Conservation (phyloP, 2,113 vertebrate species). For the Tor tambroides region DNA sequence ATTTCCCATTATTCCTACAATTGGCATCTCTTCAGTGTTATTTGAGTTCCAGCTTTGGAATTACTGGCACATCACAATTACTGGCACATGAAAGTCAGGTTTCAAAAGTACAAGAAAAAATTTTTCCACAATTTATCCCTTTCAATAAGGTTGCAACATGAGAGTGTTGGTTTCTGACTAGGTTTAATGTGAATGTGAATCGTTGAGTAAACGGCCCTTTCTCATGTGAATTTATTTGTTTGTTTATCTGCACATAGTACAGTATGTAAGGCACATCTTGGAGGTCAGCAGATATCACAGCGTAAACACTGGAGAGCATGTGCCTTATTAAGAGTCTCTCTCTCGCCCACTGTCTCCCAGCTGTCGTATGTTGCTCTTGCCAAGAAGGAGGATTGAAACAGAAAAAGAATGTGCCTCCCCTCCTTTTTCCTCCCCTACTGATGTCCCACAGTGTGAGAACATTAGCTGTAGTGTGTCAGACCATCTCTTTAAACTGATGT, state of each 20-base stretch:
- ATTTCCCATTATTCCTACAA: no score
- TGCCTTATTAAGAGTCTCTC: constrained; percentile 32
- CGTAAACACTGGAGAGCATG: constrained; percentile 17
- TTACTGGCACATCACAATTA: no score
- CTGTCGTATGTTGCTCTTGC: constrained; percentile 1
- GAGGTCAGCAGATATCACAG: constrained; percentile 28
- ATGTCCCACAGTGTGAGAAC: constrained; percentile 4
- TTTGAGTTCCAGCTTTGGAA: no score
- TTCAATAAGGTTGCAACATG: neutral
- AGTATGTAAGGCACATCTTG: neutral
- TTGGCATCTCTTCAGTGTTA: no score
- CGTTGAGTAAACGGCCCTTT: neutral
- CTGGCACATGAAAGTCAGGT: neutral
- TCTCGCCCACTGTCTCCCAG: neutral
- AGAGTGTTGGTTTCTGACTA: constrained; percentile 1
- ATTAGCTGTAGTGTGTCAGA: neutral
- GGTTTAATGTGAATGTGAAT: neutral
- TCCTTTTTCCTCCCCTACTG: neutral
- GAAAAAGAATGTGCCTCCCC: neutral
- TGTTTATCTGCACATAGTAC: neutral
- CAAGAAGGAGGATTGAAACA: neutral
- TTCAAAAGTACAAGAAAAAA: neutral
- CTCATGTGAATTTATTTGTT: neutral
- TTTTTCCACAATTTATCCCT: neutral
- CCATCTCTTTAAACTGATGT: neutral